Conservation (phyloP, 2,113 vertebrate genomes). For the Athene noctua region DNA sequence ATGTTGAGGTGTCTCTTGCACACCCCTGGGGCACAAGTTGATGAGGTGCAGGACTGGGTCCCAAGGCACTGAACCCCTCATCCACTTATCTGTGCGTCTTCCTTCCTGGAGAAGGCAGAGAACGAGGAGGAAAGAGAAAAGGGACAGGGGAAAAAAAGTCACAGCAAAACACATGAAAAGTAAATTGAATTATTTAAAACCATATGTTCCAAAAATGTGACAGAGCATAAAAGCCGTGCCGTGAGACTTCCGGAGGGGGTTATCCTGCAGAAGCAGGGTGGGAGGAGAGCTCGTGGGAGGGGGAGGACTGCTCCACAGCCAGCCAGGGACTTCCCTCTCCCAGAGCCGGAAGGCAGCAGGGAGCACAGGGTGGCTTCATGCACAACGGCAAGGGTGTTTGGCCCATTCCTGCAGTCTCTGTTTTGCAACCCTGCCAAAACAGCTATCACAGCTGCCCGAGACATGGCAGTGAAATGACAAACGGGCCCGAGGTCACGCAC, state of each 20-base stretch:
- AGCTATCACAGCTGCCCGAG: neutral
- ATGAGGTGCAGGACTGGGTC: neutral
- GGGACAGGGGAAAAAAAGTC: conserved; percentile 54
- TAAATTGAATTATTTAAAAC: conserved; percentile 76
- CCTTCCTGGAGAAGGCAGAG: neutral
- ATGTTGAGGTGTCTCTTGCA: neutral
- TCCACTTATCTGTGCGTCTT: neutral
- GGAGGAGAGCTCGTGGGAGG: neutral
- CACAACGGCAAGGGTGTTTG: neutral
- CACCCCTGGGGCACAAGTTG: neutral
- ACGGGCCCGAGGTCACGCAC: neutral
- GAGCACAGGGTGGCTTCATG: neutral
- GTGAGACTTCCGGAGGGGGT: conserved; percentile 55
- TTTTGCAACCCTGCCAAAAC: neutral
- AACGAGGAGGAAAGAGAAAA: conserved; percentile 33
- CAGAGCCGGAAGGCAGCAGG: neutral
- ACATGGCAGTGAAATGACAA: neutral
- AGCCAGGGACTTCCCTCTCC: neutral
- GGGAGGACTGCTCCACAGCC: neutral
- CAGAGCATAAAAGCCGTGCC: conserved; percentile 55
- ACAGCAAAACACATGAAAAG: conserved; percentile 67
- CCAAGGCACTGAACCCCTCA: neutral
- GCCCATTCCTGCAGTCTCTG: neutral
- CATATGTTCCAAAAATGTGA: conserved; percentile 74
- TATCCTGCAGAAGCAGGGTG: neutral